Base-by-base conservation (phyloP, 53 echinoderm and acorn worm genomes). In the Temnopleurus reevesii region DNA sequence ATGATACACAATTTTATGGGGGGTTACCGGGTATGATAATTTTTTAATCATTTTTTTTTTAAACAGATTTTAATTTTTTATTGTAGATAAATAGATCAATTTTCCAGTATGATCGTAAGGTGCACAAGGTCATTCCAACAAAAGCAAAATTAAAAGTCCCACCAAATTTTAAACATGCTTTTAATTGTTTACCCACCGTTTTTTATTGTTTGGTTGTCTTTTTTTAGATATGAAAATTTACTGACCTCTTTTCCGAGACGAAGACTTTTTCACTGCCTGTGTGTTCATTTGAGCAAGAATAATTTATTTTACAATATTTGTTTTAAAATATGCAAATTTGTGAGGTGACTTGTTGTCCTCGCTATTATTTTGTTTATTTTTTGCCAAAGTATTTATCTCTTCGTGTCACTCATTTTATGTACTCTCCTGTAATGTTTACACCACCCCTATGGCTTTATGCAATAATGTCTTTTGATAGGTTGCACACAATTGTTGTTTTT, bases 381-480 rank as follows among this genome's bases (percentile, higher is more conserved):
- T 71, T 71, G 71, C 71, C 71, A 71, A 71, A 71, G 71, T 71
- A 38, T 71, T 56, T 56, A 71, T 71, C 21, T 71, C 41, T 71
- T 71, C 10, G 23, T 71, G 71, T 71, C 41, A 71, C 71, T 71
- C 71, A 71, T 19, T 41, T n/a, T 71, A 38, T 71, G 71, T 71
- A 41, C n/a, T 41, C 41, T 71, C 41, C 30, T 71, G 71, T 71
- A 71, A 71, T 71, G 71, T 71, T 71, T 71, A 7, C 56, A n/a
- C 8, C 18, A 36, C 30, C 71, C 71, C 71, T 41, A n/a, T 1
- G 41, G 36, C 43, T n/a, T 71, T 71, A 71, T 71, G 71, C 71
- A 71, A 71, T 64, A 34, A 34, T 18, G 65, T 64, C 27, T 64
- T 64, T 9, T 34, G 4, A 34, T 71, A 4, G 3, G 12, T 4